Evolutionary conservation across 2,888 invertebrate genomes (phyloP).

Genomic region (Eurytoma californica): DNA sequence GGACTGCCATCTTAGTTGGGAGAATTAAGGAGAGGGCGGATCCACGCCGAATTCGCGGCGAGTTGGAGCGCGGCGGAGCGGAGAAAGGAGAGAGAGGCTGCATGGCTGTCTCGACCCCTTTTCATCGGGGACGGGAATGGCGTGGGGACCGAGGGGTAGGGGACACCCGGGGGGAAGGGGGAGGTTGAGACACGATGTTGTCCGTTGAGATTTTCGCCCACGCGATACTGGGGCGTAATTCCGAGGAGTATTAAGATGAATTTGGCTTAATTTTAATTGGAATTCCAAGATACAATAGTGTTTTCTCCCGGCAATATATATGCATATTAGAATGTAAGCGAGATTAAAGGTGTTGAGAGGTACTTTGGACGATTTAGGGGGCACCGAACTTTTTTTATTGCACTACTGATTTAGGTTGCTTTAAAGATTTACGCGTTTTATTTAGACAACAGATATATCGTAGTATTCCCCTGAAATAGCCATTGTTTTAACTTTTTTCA

Average conservation of each 20-base stretch:
- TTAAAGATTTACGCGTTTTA: too few species aligned
- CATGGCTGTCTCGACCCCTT: slow-evolving; percentile 34
- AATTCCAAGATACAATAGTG: slow-evolving; percentile 40
- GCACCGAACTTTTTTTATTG: too few species aligned
- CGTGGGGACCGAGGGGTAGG: not conserved
- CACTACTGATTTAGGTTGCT: too few species aligned
- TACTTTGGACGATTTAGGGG: not conserved
- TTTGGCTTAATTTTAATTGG: slow-evolving; percentile 55
- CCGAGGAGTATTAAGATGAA: slow-evolving; percentile 44
- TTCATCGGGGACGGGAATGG: slow-evolving; percentile 39
- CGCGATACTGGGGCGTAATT: slow-evolving; percentile 24
- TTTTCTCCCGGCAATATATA: slow-evolving; percentile 28
- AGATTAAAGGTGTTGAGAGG: slow-evolving; percentile 7
- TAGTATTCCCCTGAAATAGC: too few species aligned
- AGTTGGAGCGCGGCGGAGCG: not conserved
- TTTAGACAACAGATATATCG: too few species aligned
- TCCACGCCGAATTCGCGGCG: slow-evolving; percentile 20
- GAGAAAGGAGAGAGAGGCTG: not conserved
- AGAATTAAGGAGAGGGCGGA: slow-evolving; percentile 72
- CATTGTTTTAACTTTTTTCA: too few species aligned
- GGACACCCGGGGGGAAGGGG: not conserved
- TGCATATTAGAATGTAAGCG: not conserved
- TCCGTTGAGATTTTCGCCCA: slow-evolving; percentile 55
- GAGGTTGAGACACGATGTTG: slow-evolving; percentile 34
- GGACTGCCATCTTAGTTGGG: slow-evolving; percentile 73